Evolutionary conservation across 53 echinoderm and acorn worm genomes (phyloP), one percentile per base, ranked within the genome.

Genomic region (Echinarachnius parma): DNA sequence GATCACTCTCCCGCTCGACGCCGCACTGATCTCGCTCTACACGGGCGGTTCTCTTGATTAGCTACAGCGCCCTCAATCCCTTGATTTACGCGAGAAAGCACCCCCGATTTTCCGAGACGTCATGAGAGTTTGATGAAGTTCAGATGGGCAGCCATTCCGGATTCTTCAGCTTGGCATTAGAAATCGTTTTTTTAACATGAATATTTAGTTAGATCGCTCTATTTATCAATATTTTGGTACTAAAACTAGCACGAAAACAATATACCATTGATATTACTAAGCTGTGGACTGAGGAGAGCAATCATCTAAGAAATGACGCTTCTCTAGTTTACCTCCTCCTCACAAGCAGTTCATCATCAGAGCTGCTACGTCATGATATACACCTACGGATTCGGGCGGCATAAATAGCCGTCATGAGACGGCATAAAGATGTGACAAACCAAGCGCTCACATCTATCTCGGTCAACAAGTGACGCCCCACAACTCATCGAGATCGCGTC

Each of bases 21-120:
- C n/a, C n/a, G n/a, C n/a, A n/a, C n/a, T n/a, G n/a, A n/a, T n/a
- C n/a, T n/a, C n/a, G n/a, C n/a, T n/a, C n/a, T 13, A 9, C 53
- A 52, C 16, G 70, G 70, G n/a, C n/a, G 3, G 1, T 53, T 16
- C 33, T 69, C 30, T 53, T 69, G 22, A 53, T 69, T 15, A 20
- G 24, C 3, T 53, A 69, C 23, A 53, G 70, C 23, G 70, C 70
- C 34, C 8, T 69, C 5, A 69, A 69, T 53, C 70, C 70, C 3
- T 53, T 69, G 53, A 69, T 69, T 14, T 69, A 69, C 35, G 70
- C 70, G 14, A 69, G 53, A 20, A 69, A 69, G 70, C 70, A 69
- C 70, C 42, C 10, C 11, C 70, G 1, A 16, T 31, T 23, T 69
- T 69, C 24, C 30, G 34, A 1, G 70, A 53, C 7, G 70, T 69